These are phyloP conservation scores for Copidosoma floridanum DNA, from an alignment of 1,140 invertebrate genomes.

Conservation along the genomic window DNA sequence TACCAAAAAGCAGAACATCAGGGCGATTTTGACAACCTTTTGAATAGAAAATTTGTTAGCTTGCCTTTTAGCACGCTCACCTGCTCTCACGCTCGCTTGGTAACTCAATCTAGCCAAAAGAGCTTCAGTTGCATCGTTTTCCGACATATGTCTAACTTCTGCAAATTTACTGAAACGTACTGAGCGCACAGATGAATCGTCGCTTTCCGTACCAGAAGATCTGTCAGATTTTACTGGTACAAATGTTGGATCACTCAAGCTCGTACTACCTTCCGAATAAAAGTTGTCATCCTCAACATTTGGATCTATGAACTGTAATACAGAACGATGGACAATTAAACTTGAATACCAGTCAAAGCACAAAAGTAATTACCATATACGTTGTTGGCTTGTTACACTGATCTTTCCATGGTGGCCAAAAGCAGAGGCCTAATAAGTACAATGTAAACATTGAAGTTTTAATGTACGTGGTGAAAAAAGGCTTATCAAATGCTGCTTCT, in stretches of 20 bases:
- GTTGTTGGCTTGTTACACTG: slow-evolving; percentile 68
- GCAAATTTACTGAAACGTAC: slow-evolving; percentile 84
- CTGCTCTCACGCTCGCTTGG: slow-evolving; percentile 72
- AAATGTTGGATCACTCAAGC: slow-evolving; percentile 75
- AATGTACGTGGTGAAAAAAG: slow-evolving; percentile 86
- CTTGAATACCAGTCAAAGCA: background rate
- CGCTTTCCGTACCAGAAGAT: slow-evolving; percentile 77
- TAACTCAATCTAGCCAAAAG: slow-evolving; percentile 82
- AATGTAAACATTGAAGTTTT: slow-evolving; percentile 86
- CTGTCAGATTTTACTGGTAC: slow-evolving; percentile 77
- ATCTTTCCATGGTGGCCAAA: slow-evolving; percentile 80
- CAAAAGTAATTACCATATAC: slow-evolving; percentile 59
- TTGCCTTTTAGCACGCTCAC: slow-evolving; percentile 65
- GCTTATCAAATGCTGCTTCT: slow-evolving; percentile 77
- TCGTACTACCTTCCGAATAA: slow-evolving; percentile 61
- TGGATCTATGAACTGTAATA: slow-evolving; percentile 64
- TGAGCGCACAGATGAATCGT: slow-evolving; percentile 73
- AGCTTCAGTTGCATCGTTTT: slow-evolving; percentile 80
- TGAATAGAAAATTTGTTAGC: slow-evolving; percentile 70
- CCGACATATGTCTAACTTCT: slow-evolving; percentile 79
- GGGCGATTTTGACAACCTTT: slow-evolving; percentile 71
- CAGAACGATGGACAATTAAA: slow-evolving; percentile 16
- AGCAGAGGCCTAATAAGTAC: slow-evolving; percentile 78
- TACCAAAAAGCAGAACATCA: slow-evolving; percentile 79
- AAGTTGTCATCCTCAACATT: slow-evolving; percentile 69